A percentile compares a stretch with the other conserved stretches of the same genome.
These are phyloP conservation scores for Ceratina calcarata DNA, from an alignment of 1,140 invertebrate species.

Conservation along the genomic window DNA sequence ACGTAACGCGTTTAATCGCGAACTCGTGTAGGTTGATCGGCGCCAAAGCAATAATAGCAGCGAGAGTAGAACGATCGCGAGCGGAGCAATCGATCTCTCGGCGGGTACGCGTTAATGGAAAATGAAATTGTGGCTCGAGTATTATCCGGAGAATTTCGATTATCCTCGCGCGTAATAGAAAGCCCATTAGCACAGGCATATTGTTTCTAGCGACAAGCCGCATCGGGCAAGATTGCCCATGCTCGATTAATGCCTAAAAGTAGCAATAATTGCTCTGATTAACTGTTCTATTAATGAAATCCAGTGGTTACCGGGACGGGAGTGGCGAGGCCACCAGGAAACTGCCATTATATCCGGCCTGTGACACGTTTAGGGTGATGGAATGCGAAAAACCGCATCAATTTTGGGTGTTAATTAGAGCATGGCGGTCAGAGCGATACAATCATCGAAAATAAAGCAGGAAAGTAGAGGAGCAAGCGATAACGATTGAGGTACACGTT, in stretches of 20 bases:
- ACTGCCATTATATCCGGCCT: background rate
- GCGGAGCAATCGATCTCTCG: slow-evolving; percentile 58
- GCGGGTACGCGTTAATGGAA: slow-evolving; percentile 61
- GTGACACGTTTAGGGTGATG: background rate
- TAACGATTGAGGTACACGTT: no score
- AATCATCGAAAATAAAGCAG: no score
- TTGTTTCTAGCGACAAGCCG: slow-evolving; percentile 57
- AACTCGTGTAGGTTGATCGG: slow-evolving; percentile 34
- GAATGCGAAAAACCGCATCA: slow-evolving; percentile 20
- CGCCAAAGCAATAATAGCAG: slow-evolving; percentile 48
- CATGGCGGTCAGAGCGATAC: background rate
- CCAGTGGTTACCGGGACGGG: slow-evolving; percentile 8
- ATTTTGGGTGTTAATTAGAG: background rate
- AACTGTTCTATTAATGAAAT: slow-evolving; percentile 40
- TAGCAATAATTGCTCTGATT: slow-evolving; percentile 46
- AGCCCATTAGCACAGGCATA: slow-evolving; percentile 61
- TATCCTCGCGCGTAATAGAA: slow-evolving; percentile 63
- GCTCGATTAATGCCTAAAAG: slow-evolving; percentile 47
- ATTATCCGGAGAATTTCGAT: slow-evolving; percentile 64
- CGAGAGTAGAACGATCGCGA: slow-evolving; percentile 41
- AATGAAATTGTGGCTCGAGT: slow-evolving; percentile 64
- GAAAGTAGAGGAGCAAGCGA: no score
- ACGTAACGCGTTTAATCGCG: slow-evolving; percentile 53
- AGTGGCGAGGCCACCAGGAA: slow-evolving; percentile 19
- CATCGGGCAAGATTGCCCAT: slow-evolving; percentile 50